Base-by-base conservation (phyloP, 2,888 invertebrate species). In the Agonopterix subpropinquella region DNA sequence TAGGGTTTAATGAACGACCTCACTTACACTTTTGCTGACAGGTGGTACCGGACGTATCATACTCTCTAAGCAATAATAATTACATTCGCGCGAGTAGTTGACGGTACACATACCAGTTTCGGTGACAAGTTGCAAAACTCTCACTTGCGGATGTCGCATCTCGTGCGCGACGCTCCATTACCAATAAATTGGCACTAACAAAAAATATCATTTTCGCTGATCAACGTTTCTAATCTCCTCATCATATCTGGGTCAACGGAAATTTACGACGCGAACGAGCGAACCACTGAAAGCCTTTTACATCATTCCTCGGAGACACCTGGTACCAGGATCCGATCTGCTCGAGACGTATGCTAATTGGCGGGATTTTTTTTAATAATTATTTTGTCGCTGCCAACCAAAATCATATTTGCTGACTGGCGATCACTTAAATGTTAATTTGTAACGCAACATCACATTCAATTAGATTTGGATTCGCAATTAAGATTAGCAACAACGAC, bases 191-290 rank as follows among this genome's bases (percentile, higher is more conserved):
- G 79, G 80, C 80, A 79, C 65, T 64, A 58, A 76, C 79, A 87
- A 88, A 86, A 87, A 87, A 84, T 73, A 80, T 73, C 55, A 84
- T 85, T 82, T 84, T 84, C 78, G 73, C 77, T 72, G 67, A 75
- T 73, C 68, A 70, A 69, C 73, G 77, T 88, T 88, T 88, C 88
- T 88, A 88, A 85, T 84, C 78, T 76, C 75, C 53, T 36, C 53
- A 81, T 74, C 76, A 80, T 68, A 87, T 81, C 86, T 83, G 70
- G 88, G 88, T 79, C 85, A 87, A 62, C 80, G 88, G 88, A 87
- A 87, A 79, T 78, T 76, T 83, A 81, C 86, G 72, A 78, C 64
- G 76, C 70, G 62, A 69, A 62, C 72, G 72, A 76, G 75, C 67
- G 72, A 76, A 76, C 67, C 77, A 72, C 85, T 86, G 85, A 85